Percentiles rank a stretch among this genome's conserved stretches.
Conservation (phyloP, 2,113 vertebrate species). For the Thinocorus orbignyianus region DNA sequence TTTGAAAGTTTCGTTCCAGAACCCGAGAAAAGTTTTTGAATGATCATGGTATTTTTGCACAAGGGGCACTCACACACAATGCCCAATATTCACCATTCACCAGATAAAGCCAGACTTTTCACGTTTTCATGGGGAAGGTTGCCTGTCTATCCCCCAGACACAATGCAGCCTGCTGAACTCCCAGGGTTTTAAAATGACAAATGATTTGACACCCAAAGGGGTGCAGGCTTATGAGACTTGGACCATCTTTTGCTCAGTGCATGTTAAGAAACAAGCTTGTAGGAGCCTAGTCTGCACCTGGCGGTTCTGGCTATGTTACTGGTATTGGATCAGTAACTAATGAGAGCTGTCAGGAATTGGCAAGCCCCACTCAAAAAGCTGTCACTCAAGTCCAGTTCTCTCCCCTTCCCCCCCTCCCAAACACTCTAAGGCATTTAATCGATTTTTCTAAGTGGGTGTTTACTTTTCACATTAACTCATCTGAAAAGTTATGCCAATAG, state of each 20-base stretch:
- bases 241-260: background rate
- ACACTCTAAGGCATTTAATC: background rate
- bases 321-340: background rate
- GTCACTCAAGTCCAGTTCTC: background rate
- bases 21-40: background rate
- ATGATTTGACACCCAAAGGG: background rate
- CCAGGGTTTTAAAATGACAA: background rate
- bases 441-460: background rate
- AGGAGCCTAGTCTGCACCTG: background rate
- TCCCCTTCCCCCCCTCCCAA: fast-evolving
- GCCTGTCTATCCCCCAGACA: background rate
- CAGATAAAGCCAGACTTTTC: background rate
- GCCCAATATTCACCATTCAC: background rate
- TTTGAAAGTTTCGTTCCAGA: background rate
- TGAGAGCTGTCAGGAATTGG: background rate
- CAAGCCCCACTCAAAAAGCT: background rate
- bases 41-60: background rate
- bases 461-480: slow-evolving; percentile 10
- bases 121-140: background rate
- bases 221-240: background rate
- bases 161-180: background rate
- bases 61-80: background rate
- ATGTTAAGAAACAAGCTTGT: background rate
- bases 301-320: background rate
- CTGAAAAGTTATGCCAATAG: background rate